These are phyloP conservation scores for Anguilla pacifica DNA, from an alignment of 2,797 vertebrate genomes.

Conservation along the genomic window DNA sequence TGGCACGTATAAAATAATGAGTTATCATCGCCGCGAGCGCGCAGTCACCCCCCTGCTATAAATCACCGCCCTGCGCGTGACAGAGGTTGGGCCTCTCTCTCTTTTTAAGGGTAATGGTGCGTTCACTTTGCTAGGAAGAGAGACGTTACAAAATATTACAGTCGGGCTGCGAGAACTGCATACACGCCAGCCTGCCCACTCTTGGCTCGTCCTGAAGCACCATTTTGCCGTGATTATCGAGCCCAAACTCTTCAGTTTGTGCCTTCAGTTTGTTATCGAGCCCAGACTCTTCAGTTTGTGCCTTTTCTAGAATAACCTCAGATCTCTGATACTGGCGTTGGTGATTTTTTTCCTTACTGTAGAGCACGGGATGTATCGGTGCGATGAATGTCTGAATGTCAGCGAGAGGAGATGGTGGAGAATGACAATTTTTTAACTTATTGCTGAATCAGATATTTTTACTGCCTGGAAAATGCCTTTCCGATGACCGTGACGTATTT, in stretches of 20 bases:
- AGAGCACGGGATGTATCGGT: background rate
- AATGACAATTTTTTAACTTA: background rate
- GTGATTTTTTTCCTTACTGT: background rate
- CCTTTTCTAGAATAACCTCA: background rate
- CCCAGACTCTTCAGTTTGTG: background rate
- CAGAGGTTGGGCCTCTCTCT: background rate
- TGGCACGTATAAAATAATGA: constrained; percentile 32
- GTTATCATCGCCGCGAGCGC: background rate
- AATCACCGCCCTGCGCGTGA: constrained; percentile 22
- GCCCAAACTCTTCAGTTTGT: background rate
- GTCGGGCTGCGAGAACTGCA: background rate
- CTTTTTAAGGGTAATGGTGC: constrained; percentile 38
- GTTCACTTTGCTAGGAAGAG: background rate
- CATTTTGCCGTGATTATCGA: constrained; percentile 22
- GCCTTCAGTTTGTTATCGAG: background rate
- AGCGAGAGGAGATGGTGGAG: background rate
- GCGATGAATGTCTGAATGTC: background rate
- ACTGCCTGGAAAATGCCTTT: constrained; percentile 13
- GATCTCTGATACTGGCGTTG: no score
- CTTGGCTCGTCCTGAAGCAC: background rate
- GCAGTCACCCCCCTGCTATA: background rate
- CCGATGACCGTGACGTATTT: background rate
- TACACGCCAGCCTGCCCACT: background rate
- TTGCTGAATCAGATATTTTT: background rate
- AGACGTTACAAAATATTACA: constrained; percentile 23